Percentiles rank a stretch among this genome's conserved stretches.
These are phyloP conservation scores for Erethizon dorsatum DNA, from an alignment of 2,797 vertebrate species.

Conservation along the genomic window DNA sequence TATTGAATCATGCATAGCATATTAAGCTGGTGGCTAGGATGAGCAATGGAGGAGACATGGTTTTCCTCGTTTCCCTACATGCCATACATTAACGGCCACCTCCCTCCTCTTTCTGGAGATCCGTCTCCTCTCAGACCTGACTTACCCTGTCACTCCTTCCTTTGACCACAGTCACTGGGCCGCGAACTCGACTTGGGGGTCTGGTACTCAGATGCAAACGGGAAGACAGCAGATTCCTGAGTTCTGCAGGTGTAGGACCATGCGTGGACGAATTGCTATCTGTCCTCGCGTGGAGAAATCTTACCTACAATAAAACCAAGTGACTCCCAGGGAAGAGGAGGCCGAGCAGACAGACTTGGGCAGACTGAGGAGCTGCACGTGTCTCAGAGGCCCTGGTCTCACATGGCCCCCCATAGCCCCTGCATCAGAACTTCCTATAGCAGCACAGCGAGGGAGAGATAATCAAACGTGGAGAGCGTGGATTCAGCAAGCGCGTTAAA, in stretches of 20 bases:
- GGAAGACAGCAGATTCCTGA: background rate
- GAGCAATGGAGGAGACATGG: background rate
- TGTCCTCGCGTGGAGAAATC: background rate
- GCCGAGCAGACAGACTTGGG: background rate
- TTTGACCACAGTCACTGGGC: background rate
- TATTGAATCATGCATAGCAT: background rate
- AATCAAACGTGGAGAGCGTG: background rate
- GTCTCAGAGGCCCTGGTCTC: background rate
- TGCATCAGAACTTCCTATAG: background rate
- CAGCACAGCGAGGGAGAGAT: background rate
- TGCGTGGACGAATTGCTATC: background rate
- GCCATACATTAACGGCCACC: background rate
- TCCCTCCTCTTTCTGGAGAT: background rate
- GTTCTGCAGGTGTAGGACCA: background rate
- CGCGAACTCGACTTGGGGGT: background rate
- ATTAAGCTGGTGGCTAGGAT: background rate
- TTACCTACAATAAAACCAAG: background rate
- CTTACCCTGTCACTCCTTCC: background rate
- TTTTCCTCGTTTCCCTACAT: background rate
- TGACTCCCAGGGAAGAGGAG: background rate
- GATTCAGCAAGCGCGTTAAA: background rate
- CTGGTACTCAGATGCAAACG: background rate
- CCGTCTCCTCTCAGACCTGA: background rate
- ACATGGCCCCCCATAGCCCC: no score
- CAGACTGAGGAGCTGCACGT: background rate